Conservation (phyloP, 2,113 vertebrate genomes). For the Indri indri region DNA sequence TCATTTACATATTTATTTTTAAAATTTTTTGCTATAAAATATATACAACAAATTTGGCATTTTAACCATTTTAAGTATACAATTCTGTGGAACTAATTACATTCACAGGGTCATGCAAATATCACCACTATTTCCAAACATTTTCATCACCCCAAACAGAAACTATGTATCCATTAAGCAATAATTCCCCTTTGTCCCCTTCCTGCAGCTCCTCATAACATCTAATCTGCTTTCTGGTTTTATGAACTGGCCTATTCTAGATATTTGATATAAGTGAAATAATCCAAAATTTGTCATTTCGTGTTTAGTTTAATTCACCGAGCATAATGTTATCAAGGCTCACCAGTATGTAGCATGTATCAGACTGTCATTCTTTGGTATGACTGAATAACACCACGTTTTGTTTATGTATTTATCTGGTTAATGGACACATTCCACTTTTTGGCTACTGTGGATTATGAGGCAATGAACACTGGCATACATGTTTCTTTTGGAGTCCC, state of each 20-base stretch:
- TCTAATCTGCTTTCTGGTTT: neutral
- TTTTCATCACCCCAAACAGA: neutral
- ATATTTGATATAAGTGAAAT: neutral
- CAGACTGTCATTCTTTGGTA: neutral
- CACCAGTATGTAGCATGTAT: neutral
- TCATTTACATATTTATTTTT: neutral
- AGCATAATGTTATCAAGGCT: neutral
- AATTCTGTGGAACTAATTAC: neutral
- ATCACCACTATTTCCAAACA: neutral
- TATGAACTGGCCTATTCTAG: neutral
- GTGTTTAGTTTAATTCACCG: neutral
- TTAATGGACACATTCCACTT: neutral
- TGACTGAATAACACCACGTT: neutral
- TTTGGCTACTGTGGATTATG: neutral
- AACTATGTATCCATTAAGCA: neutral
- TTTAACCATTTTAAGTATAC: neutral
- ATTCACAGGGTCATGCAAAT: neutral
- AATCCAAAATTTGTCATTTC: neutral
- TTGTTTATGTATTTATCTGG: neutral
- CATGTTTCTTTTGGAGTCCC: neutral
- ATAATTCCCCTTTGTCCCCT: neutral
- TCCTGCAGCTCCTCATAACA: neutral
- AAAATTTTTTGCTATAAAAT: neutral
- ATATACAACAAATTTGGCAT: neutral
- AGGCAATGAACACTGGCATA: neutral